Conservation (phyloP, 2,888 invertebrate species). For the Pristionchus entomophagus region DNA sequence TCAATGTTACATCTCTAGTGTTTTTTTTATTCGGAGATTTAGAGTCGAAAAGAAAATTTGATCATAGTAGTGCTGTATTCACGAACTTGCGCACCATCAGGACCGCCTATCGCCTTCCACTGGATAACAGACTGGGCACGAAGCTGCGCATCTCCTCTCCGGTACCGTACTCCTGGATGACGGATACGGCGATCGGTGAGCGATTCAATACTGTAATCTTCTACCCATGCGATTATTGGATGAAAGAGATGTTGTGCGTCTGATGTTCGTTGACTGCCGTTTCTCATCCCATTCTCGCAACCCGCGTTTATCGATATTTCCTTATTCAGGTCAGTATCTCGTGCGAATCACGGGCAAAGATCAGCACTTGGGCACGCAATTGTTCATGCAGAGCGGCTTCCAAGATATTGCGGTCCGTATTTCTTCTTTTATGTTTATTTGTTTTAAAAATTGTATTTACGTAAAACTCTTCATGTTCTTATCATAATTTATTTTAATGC, state of each 20-base stretch:
- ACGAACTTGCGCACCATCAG: too few species aligned
- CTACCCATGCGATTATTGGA: too few species aligned
- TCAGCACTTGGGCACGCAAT: conserved; percentile 50
- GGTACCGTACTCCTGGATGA: conserved; percentile 60
- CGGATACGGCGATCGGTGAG: conserved; percentile 17
- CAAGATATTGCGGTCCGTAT: background rate
- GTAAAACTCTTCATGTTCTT: too few species aligned
- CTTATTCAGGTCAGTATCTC: conserved; percentile 53
- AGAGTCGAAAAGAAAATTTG: too few species aligned
- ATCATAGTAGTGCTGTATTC: too few species aligned
- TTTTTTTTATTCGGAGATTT: too few species aligned
- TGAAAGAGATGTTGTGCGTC: too few species aligned
- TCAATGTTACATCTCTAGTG: too few species aligned
- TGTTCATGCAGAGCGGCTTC: conserved; percentile 16
- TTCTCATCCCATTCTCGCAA: too few species aligned
- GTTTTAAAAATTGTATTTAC: background rate
- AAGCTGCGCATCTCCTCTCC: conserved; percentile 53
- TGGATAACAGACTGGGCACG: conserved; percentile 55
- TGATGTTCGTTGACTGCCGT: too few species aligned
- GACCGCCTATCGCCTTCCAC: conserved; percentile 45
- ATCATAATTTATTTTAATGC: too few species aligned
- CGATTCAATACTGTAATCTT: background rate
- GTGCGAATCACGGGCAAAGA: conserved; percentile 57
- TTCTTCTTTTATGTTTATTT: background rate
- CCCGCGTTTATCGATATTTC: too few species aligned